Conservation (phyloP, 2,888 invertebrate genomes). For the Caenorhabditis sp. region DNA sequence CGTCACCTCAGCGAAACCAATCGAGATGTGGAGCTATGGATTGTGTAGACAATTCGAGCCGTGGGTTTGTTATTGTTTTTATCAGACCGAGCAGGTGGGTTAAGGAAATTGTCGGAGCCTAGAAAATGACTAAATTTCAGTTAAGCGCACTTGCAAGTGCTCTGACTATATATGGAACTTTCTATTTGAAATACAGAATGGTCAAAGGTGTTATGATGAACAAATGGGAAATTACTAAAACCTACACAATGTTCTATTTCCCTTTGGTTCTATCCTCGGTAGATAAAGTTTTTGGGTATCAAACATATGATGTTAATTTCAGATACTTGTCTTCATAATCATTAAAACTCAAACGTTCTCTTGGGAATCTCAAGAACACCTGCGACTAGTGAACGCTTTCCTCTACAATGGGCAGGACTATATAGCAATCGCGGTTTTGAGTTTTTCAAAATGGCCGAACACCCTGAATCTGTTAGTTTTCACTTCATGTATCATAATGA, state of each 20-base stretch:
- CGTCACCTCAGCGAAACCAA: conserved; percentile 17
- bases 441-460: conserved; percentile 35
- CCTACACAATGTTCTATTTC: conserved; percentile 24
- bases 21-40: conserved; percentile 45
- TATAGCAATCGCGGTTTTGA: conserved; percentile 24
- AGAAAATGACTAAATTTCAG: conserved; percentile 8
- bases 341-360: conserved; percentile 38
- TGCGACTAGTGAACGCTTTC: conserved; percentile 18
- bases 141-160: conserved; percentile 22
- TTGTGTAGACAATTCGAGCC: conserved; percentile 14
- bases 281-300: neutral
- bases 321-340: conserved; percentile 27
- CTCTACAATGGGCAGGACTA: conserved; percentile 15
- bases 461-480: conserved; percentile 32
- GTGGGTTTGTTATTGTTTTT: conserved; percentile 34
- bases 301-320: neutral
- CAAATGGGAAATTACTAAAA: conserved; percentile 23
- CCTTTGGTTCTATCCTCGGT: conserved; percentile 30
- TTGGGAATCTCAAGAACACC: conserved; percentile 44
- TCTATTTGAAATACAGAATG: conserved; percentile 42
- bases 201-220: conserved; percentile 26
- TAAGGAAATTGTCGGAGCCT: no score
- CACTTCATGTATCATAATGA: conserved; percentile 24
- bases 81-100: conserved; percentile 32
- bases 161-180: conserved; percentile 35